phyloP scores from a whole-genome alignment of 2,797 vertebrate genomes.

The Emys orbicularis region DNA sequence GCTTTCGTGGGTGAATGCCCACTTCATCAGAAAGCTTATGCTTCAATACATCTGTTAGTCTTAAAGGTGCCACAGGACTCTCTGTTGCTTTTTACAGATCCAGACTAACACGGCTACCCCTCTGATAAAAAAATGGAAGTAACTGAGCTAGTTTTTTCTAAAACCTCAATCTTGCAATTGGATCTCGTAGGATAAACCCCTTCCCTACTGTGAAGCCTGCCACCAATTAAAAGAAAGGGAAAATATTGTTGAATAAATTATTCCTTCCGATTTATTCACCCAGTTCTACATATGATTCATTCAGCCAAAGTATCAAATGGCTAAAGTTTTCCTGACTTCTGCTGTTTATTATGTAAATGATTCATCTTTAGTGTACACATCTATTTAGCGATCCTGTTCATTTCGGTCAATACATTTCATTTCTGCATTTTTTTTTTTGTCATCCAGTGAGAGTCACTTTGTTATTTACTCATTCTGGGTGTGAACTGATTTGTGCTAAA shows the following conservation, averaged over 20 bases:
- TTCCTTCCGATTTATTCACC: background rate
- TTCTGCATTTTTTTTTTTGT: conserved; percentile 53
- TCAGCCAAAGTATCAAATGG: background rate
- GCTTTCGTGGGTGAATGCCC: no score
- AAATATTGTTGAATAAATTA: background rate
- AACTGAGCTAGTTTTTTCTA: background rate
- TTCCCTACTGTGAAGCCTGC: background rate
- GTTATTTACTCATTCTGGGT: conserved; percentile 38
- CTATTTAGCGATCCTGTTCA: conserved; percentile 32
- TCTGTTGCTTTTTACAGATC: no score
- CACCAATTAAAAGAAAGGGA: background rate
- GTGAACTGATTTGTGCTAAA: conserved; percentile 41
- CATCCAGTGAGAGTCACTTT: conserved; percentile 23
- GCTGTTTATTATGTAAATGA: conserved; percentile 61
- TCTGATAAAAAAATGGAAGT: background rate
- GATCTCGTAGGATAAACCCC: background rate
- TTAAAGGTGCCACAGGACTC: no score
- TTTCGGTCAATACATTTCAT: conserved; percentile 20
- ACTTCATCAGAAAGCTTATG: no score
- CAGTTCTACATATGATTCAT: background rate
- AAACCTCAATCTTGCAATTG: background rate
- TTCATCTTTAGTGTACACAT: conserved; percentile 16
- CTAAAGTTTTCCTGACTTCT: background rate
- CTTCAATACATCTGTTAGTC: no score
- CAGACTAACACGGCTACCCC: no score